Base-by-base conservation (phyloP, 2,797 vertebrate genomes). In the Xenopus petersii region DNA sequence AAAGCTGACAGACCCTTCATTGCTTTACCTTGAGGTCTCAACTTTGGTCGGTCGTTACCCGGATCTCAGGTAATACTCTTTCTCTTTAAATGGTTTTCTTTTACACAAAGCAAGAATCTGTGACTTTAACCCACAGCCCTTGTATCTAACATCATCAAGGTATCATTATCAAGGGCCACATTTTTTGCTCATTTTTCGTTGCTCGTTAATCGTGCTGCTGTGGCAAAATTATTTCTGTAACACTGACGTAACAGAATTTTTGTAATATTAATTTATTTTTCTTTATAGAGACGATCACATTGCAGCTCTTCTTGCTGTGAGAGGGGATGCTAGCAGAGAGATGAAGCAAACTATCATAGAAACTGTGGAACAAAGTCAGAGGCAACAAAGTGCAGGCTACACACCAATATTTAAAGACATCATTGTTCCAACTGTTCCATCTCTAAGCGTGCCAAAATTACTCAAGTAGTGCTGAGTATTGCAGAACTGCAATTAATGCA, bases 261-360 rank as follows among this genome's bases (percentile, higher is more conserved):
- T 54, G 12, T 12, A 12, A 58, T 58, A 30, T 30, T 30, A 58
- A 2, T 62, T 5, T 49, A 4, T 13, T 15, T n/a, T 42, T 4
- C 24, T 79, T 81, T 12, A 3, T 78, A 99, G 96, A 86, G 98
- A 99, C 72, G 97, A 99, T 55, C 98, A 99, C 81, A 94, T 99
- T 21, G 86, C 95, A 49, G 95, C 96, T 0, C 80, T 99, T 85
- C 84, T 99, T 79, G 92, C 95, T 0, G 89, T 99, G 73, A 91
- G 97, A 0, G 98, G 98, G 0, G 98, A 99, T 3, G 93, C 95
- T 85, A 97, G 92, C 87, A 92, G 95, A 48, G 98, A 99, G 30
- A 97, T 97, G 95, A 94, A 95, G 21, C 96, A 98, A 85, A 98
- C 92, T 73, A 98, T 99, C 84, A 94, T 98, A 1, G 97, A 98